Evolutionary conservation across 2,113 vertebrate genomes (phyloP), one percentile per base, ranked within the genome.

Genomic region (Alces alces): DNA sequence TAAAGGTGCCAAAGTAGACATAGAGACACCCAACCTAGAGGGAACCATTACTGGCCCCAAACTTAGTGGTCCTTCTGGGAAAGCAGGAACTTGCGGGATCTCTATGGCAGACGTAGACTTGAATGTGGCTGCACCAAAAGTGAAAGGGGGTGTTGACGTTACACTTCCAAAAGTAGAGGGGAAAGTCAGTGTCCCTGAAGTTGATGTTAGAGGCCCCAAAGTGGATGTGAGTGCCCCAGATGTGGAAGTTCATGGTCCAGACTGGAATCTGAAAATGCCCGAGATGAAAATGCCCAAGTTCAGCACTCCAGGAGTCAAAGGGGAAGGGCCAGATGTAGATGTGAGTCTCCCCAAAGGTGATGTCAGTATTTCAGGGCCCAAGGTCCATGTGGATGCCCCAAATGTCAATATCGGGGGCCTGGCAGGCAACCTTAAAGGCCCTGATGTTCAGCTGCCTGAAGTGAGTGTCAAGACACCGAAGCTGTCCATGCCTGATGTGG

Each of bases 181-280:
- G 0, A 58, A 70, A 25, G 0, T 98, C 64, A 97, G 33, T 54
- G 96, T 97, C 1, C 98, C 98, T 1, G 97, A 97, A 0, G 5
- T 98, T 4, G 98, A 98, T 10, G 0, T 98, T 0, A 91, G n/a
- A 94, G 98, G 98, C 2, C 97, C 98, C 61, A 88, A 79, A 1
- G 0, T 97, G 1, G 96, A 93, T 0, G 6, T 95, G 87, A 97
- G 89, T 27, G 2, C 36, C 17, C 97, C 98, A 0, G 64, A 90
- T 0, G 15, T 98, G 36, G 97, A 98, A 0, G 43, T 97, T 27
- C 96, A 98, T 39, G 97, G 96, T 25, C 98, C 97, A 25, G 97
- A 98, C 21, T 95, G 98, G 93, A 91, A 98, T 55, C 70, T 98
- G 88, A 97, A 98, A 23, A 97, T 98, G 64, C 98, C 99, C 96